Percentiles rank a stretch among this genome's conserved stretches.
Conservation (phyloP, 2,797 vertebrate genomes). For the Alcedo atthis region DNA sequence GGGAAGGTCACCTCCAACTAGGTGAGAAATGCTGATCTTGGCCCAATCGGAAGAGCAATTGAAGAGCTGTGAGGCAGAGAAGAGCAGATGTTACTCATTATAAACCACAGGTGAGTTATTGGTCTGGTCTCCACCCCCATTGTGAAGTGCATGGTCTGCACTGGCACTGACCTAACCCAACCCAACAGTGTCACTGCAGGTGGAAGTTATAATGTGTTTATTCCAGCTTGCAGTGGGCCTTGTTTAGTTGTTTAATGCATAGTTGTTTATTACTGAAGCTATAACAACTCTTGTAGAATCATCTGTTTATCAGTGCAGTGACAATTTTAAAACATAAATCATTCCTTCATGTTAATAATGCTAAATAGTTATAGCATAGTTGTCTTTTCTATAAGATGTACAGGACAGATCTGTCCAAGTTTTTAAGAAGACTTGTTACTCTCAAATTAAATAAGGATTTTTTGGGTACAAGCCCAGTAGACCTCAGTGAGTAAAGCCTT, state of each 20-base stretch:
- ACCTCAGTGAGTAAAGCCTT: not conserved
- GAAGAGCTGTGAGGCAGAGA: not conserved
- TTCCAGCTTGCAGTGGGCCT: not conserved
- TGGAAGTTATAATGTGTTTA: not conserved
- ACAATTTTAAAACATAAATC: not conserved
- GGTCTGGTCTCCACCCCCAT: not conserved
- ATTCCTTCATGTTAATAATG: not conserved
- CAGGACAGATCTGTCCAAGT: not conserved
- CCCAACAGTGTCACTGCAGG: not conserved
- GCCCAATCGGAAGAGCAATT: not conserved
- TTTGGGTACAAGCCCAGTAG: not conserved
- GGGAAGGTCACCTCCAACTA: fast-evolving
- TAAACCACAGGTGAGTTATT: not conserved
- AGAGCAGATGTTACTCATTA: not conserved
- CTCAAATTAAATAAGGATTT: not conserved
- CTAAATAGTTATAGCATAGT: not conserved
- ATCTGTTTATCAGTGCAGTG: not conserved
- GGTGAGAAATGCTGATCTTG: not conserved
- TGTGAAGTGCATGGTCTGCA: not conserved
- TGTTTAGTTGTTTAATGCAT: not conserved
- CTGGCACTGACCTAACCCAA: not conserved
- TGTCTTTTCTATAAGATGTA: not conserved
- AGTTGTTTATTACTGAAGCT: not conserved
- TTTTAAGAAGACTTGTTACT: not conserved
- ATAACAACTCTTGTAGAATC: not conserved